phyloP scores from a whole-genome alignment of 2,888 invertebrate genomes.

The Dugesia japonica region DNA sequence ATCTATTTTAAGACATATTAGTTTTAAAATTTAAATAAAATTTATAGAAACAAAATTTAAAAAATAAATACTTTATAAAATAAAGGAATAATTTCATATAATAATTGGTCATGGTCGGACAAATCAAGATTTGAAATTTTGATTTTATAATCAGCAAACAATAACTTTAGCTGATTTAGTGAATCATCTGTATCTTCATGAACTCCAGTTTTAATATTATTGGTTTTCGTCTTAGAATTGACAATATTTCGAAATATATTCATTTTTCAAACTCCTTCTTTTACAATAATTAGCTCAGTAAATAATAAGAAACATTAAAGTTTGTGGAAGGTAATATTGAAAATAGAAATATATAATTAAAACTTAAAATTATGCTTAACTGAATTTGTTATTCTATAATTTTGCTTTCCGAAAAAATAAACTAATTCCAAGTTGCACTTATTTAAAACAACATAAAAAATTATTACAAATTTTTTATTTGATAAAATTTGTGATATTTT shows the following conservation, averaged over 20 bases:
- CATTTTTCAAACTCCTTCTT: background rate
- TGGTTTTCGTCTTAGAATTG: background rate
- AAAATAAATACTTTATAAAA: background rate
- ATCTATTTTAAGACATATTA: background rate
- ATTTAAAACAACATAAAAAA: background rate
- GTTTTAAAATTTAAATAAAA: background rate
- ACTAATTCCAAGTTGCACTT: conserved; percentile 14
- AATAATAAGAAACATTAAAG: no score
- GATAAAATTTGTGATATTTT: no score
- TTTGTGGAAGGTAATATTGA: no score
- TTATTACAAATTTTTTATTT: no score
- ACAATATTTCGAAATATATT: background rate
- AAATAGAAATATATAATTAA: no score
- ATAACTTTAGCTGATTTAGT: background rate
- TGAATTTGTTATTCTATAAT: background rate
- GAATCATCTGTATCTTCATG: background rate
- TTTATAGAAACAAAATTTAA: background rate
- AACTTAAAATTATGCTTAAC: no score
- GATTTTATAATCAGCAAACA: background rate
- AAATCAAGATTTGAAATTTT: background rate
- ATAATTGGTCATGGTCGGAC: background rate
- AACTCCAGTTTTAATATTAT: background rate
- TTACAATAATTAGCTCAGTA: background rate
- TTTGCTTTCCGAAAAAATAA: conserved; percentile 17
- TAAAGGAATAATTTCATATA: background rate